Percentiles rank a stretch among this genome's conserved stretches.
These are phyloP conservation scores for Capra hircus DNA, from an alignment of 2,113 vertebrate genomes.

Conservation along the genomic window DNA sequence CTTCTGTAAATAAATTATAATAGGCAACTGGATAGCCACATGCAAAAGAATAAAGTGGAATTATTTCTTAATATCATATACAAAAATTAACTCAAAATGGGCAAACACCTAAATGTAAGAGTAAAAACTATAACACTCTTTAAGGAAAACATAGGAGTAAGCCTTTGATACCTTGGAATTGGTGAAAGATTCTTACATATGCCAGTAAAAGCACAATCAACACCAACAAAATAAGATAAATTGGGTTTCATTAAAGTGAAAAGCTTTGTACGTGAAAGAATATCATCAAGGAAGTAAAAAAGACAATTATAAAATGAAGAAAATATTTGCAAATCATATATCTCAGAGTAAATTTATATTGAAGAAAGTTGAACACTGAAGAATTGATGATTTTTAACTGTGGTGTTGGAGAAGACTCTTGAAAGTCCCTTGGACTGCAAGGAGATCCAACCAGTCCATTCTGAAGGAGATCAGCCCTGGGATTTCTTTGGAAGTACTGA, in stretches of 20 bases:
- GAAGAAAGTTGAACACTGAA: too few species aligned
- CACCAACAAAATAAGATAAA: neutral
- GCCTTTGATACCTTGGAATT: neutral
- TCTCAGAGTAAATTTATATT: neutral
- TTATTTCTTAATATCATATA: neutral
- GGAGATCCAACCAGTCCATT: too few species aligned
- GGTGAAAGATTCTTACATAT: neutral
- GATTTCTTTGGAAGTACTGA: too few species aligned
- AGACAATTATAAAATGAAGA: neutral
- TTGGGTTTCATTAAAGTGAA: neutral
- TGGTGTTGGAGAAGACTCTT: too few species aligned
- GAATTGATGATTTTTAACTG: too few species aligned
- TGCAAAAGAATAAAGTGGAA: neutral
- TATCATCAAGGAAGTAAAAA: neutral
- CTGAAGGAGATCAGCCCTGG: too few species aligned
- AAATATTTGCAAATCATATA: neutral
- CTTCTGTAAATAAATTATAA: neutral
- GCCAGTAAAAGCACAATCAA: neutral
- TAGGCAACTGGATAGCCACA: neutral
- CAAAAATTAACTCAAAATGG: neutral
- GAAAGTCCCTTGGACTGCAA: too few species aligned
- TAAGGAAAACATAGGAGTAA: neutral
- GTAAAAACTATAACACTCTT: neutral
- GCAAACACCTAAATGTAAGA: neutral
- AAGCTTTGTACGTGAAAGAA: neutral